Evolutionary conservation across 2,888 invertebrate genomes (phyloP).

Genomic region (Platycnemis pennipes): DNA sequence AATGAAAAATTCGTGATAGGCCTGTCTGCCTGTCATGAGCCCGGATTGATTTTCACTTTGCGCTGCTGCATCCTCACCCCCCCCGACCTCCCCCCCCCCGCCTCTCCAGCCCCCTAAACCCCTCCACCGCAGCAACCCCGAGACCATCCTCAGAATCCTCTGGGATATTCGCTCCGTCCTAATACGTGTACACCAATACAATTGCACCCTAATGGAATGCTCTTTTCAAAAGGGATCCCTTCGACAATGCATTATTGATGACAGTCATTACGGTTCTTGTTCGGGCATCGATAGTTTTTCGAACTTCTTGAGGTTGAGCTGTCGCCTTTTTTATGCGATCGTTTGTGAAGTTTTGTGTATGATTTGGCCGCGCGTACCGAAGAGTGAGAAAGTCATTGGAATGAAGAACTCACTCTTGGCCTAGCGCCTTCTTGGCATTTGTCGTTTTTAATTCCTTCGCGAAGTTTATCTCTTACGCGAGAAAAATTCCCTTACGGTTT

Average conservation of each 20-base stretch:
- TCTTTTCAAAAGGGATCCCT: not conserved
- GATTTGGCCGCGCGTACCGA: not conserved
- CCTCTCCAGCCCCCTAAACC: not conserved
- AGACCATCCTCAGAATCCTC: not conserved
- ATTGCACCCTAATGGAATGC: conserved; percentile 24
- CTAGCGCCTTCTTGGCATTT: not conserved
- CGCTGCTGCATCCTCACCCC: not conserved
- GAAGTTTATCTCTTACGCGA: not conserved
- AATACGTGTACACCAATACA: conserved; percentile 26
- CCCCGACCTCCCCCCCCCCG: not conserved
- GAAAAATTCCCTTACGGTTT: not conserved
- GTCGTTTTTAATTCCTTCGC: not conserved
- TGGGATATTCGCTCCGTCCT: not conserved
- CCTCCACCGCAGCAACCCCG: not conserved
- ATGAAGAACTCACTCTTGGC: not conserved
- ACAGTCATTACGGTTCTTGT: conserved; percentile 20
- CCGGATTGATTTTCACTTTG: conserved; percentile 23
- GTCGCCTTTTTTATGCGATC: not conserved
- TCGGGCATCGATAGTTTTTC: conserved; percentile 5
- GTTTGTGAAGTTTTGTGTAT: not conserved
- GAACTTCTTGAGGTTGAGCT: not conserved
- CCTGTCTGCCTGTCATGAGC: not conserved
- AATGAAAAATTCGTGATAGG: not conserved
- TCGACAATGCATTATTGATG: conserved; percentile 32
- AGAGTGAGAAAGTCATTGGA: not conserved